Evolutionary conservation across 2,888 invertebrate species (phyloP).

Genomic region (Nemapogon koenigi): DNA sequence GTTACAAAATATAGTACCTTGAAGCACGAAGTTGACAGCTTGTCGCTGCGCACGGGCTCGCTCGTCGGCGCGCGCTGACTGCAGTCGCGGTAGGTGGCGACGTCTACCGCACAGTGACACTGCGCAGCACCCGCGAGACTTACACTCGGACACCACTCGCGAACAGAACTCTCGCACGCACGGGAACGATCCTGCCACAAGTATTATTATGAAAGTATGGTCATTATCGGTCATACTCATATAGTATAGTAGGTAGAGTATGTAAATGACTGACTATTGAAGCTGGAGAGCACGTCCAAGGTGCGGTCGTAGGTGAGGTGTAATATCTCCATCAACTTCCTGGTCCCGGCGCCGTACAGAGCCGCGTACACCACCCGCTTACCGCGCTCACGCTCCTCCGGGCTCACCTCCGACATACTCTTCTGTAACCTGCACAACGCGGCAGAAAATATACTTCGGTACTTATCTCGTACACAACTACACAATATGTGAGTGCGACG

Average conservation of each 20-base stretch:
- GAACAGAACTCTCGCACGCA: conserved; percentile 38
- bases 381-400: conserved; percentile 47
- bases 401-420: conserved; percentile 23
- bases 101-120: conserved; percentile 33
- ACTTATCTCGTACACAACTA: too few relatives aligned
- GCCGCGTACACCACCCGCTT: conserved; percentile 57
- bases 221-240: too few relatives aligned
- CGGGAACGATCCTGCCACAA: conserved; percentile 42
- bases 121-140: conserved; percentile 25
- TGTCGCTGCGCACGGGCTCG: conserved; percentile 43
- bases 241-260: too few relatives aligned
- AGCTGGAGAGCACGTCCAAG: conserved; percentile 32
- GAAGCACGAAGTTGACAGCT: conserved; percentile 54
- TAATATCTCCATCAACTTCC: conserved; percentile 44
- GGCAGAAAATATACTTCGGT: neutral
- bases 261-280: conserved; percentile 30
- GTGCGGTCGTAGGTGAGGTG: conserved; percentile 33
- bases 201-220: too few relatives aligned
- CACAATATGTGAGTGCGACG: too few relatives aligned
- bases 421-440: conserved; percentile 32
- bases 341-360: conserved; percentile 54
- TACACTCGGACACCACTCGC: conserved; percentile 28
- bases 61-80: conserved; percentile 20
- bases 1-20: conserved; percentile 28
- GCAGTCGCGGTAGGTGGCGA: conserved; percentile 22